Base-by-base conservation (phyloP, 2,888 invertebrate genomes). In the Colostygia pectinataria region DNA sequence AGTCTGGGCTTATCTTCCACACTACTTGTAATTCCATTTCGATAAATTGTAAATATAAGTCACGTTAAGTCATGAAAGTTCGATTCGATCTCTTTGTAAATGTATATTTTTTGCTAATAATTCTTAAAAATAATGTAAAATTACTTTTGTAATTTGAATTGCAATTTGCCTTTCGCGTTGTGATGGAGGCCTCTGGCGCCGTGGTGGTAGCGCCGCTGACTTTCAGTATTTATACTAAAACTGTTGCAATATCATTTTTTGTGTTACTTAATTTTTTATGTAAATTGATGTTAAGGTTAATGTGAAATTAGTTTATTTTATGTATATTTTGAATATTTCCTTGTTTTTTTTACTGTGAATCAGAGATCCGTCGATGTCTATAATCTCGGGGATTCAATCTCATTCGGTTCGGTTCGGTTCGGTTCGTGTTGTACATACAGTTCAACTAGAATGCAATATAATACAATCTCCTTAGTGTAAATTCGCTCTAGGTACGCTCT, bases 81-180 rank as follows among this genome's bases (percentile, higher is more conserved):
- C 82, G 82, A 87, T 90, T 89, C 89, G 89, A 89, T 89, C 89
- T 89, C 89, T 85, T 74, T 88, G 87, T 90, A 87, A 88, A 88
- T 89, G 87, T 89, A 88, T 88, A 84, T 85, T 83, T 86, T 63
- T 88, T 85, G 84, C 86, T 86, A 86, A 80, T 74, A 74, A 74
- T 70, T 74, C 71, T 74, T 67, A 70, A 74, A 63, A 57, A 59
- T 57, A 63, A 64, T 60, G 63, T 66, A 66, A 56, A 55, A 57
- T 56, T 55, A 56, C 66, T 67, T 64, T 69, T 59, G 55, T 58
- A 58, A 61, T 58, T 61, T 68, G 58, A 41, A 65, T 69, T 59
- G 66, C 72, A 62, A 66, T 65, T 69, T 57, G 68, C 70, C 67
- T 69, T 61, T 67, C 59, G 66, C 68, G 18, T 33, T 71, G 70